Conservation (phyloP, 2,113 vertebrate genomes). For the Axis porcinus region DNA sequence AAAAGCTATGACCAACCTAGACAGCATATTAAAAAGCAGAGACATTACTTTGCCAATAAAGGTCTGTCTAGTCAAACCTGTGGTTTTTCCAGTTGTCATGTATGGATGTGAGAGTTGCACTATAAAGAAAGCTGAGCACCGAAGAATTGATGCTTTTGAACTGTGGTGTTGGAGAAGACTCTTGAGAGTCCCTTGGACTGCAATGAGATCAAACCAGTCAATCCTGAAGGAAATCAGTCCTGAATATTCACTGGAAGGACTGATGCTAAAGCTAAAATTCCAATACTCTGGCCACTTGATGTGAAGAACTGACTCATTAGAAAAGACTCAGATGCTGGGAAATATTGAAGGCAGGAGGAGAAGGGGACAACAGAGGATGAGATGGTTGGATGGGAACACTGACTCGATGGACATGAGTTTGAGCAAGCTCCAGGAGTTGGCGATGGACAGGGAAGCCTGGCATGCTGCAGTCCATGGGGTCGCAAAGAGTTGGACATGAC, state of each 20-base stretch:
- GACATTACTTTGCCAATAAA: neutral
- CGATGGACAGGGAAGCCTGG: neutral
- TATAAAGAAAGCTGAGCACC: neutral
- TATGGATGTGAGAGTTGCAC: neutral
- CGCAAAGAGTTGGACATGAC: rapidly evolving
- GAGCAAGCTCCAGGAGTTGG: neutral
- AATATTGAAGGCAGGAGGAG: neutral
- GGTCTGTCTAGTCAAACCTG: neutral
- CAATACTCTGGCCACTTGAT: neutral
- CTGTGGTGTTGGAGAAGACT: neutral
- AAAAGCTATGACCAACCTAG: neutral
- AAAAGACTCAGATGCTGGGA: neutral
- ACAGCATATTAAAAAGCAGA: neutral
- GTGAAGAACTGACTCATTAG: neutral
- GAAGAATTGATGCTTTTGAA: neutral
- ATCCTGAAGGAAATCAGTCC: neutral
- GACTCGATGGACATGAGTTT: neutral
- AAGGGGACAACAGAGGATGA: neutral
- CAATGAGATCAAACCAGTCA: neutral
- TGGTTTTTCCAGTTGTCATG: neutral
- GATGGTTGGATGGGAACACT: neutral
- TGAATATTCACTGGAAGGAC: neutral
- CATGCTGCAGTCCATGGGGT: neutral
- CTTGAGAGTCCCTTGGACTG: neutral
- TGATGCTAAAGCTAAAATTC: neutral